Conservation (phyloP, 2,797 vertebrate genomes). For the Urophycis tenuis region DNA sequence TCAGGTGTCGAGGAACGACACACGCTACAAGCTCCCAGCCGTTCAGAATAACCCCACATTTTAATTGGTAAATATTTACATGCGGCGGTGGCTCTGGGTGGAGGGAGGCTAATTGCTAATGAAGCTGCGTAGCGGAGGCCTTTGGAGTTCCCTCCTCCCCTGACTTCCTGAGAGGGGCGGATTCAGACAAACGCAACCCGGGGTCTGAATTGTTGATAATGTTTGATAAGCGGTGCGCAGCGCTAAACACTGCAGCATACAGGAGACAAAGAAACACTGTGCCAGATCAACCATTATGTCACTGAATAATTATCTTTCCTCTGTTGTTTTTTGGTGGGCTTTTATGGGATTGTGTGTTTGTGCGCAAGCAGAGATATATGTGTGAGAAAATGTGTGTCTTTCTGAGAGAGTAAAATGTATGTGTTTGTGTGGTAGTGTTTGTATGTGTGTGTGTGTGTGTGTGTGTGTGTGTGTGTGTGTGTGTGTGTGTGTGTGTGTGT, state of each 20-base stretch:
- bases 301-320: not conserved
- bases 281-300: constrained; percentile 25
- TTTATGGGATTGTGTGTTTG: not conserved
- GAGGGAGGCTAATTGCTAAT: constrained; percentile 39
- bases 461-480: not conserved
- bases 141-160: constrained; percentile 34
- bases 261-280: constrained; percentile 27
- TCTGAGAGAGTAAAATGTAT: not conserved
- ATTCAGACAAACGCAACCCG: constrained; percentile 49
- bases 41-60: constrained; percentile 52
- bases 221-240: constrained; percentile 45
- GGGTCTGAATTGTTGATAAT: constrained; percentile 41
- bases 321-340: not conserved
- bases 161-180: not conserved
- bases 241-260: constrained; percentile 15
- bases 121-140: constrained; percentile 47
- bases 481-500: not conserved
- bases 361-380: not conserved
- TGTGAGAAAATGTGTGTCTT: not conserved
- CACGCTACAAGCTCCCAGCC: constrained; percentile 11
- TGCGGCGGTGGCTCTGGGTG: constrained; percentile 43
- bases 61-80: constrained; percentile 70
- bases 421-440: not conserved
- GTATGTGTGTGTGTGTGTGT: not conserved
- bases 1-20: constrained; percentile 51